Base-by-base conservation (phyloP, 2,113 vertebrate species). In the Suricata suricatta region DNA sequence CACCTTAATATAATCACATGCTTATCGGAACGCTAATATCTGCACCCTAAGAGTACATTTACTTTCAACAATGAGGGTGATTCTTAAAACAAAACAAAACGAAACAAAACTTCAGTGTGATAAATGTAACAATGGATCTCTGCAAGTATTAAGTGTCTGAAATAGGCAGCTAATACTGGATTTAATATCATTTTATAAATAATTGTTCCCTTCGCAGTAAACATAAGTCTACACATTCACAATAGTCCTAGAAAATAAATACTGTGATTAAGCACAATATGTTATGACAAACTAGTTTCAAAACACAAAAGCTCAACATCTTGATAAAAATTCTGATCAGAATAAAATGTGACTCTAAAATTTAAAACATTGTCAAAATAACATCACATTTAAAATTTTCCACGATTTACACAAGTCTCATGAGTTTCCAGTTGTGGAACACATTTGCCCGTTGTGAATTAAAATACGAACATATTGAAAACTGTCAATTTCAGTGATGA, bases 171-270 rank as follows among this genome's bases (percentile, higher is more conserved):
- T 98, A 99, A 99, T 98, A 98, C 98, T 98, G 98, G 98, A 98
- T 98, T 98, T 95, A 98, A 98, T 98, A 98, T 97, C 98, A 98
- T 98, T 96, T 99, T 98, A 99, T 98, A 99, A 99, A 99, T 98
- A 99, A 99, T 98, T 99, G 98, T 98, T 99, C 99, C 99, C 99
- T 98, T 98, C 98, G 98, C 98, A 91, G 98, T 98, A 98, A 99
- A 99, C 98, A 85, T 90, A 98, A 98, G 97, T 98, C 98, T 98
- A 98, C 98, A 98, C 98, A 98, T 98, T 98, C 98, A 98, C 98
- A 98, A 99, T 88, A 98, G 97, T 98, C 98, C 98, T 99, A 98
- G 98, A 98, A 98, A 99, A 99, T 99, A 99, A 99, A 99, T 98
- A 99, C 97, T 98, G 98, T 98, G 98, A 98, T 98, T 98, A 98